Evolutionary conservation across 2,797 vertebrate species (phyloP).

Genomic region (Pterois miles): DNA sequence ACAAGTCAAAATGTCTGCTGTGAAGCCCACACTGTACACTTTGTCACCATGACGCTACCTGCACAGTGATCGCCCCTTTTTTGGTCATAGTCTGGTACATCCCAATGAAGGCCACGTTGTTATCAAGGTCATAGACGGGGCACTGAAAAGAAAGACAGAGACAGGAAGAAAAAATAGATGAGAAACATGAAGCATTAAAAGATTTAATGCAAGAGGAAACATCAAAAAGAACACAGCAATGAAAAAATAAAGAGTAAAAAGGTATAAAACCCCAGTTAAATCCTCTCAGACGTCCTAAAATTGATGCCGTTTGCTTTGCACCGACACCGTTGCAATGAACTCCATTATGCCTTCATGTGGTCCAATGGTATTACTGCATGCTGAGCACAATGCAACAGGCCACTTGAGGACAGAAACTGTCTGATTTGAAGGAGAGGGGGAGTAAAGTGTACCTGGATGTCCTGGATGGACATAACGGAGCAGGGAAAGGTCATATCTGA

Average conservation of each 20-base stretch:
- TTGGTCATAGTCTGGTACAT: slow-evolving; percentile 99
- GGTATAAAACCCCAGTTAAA: background rate
- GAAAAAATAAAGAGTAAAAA: background rate
- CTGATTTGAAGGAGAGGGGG: background rate
- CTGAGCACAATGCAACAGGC: slow-evolving; percentile 1
- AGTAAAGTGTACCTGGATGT: slow-evolving; percentile 88
- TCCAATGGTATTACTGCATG: background rate
- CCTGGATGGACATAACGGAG: slow-evolving; percentile 97
- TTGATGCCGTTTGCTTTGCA: background rate
- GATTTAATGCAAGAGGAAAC: background rate
- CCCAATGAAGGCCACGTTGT: slow-evolving; percentile 97
- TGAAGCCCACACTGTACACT: no score
- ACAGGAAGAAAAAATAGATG: background rate
- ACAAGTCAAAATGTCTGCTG: no score
- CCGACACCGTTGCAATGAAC: background rate
- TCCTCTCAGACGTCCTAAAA: background rate
- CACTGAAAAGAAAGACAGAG: slow-evolving; percentile 80
- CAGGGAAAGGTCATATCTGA: slow-evolving; percentile 93
- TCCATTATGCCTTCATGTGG: slow-evolving; percentile 25
- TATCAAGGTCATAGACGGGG: slow-evolving; percentile 97
- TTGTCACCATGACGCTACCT: slow-evolving; percentile 83
- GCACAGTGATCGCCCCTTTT: slow-evolving; percentile 96
- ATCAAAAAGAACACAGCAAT: background rate
- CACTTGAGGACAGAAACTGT: slow-evolving; percentile 17
- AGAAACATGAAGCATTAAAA: background rate